Base-by-base conservation (phyloP, 2,888 invertebrate species). In the Spodoptera exigua region DNA sequence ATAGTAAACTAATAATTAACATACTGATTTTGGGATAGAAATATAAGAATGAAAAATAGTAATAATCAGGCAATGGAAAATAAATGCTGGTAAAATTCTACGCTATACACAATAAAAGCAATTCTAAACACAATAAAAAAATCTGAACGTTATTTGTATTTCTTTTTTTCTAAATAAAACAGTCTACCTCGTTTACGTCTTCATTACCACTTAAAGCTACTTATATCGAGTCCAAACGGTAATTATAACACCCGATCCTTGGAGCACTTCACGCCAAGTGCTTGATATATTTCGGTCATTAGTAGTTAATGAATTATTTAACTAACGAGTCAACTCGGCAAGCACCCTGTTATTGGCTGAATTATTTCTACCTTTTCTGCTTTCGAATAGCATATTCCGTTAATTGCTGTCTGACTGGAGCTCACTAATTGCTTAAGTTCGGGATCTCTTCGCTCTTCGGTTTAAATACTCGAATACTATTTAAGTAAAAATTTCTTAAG, bases 341-440 rank as follows among this genome's bases (percentile, higher is more conserved):
- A 82, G 76, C 77, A 75, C 76, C 81, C 84, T 85, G 88, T 90
- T 91, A 92, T 92, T 91, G 89, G 88, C 88, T 89, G 91, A 92
- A 92, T 92, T 90, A 92, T 91, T 89, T 89, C 91, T 89, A 92
- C 90, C 90, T 92, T 92, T 91, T 89, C 89, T 87, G 81, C 86
- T 86, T 87, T 82, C 89, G 88, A 92, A 92, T 91, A 90, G 89
- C 91, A 91, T 90, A 90, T 90, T 89, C 82, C 89, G 88, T 90
- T 93, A 93, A 93, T 93, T 93, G 92, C 93, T 92, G 92, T 93
- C 92, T 89, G 91, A 89, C 89, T 92, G 83, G 87, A 89, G 85
- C 89, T 90, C 90, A 87, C 93, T 93, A 93, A 93, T 93, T 93
- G 93, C 93, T 92, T 92, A 93, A 93, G 92, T 93, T 93, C 90